These are phyloP conservation scores for Drosophila mimica DNA, from an alignment of 2,888 invertebrate genomes.

Conservation along the genomic window DNA sequence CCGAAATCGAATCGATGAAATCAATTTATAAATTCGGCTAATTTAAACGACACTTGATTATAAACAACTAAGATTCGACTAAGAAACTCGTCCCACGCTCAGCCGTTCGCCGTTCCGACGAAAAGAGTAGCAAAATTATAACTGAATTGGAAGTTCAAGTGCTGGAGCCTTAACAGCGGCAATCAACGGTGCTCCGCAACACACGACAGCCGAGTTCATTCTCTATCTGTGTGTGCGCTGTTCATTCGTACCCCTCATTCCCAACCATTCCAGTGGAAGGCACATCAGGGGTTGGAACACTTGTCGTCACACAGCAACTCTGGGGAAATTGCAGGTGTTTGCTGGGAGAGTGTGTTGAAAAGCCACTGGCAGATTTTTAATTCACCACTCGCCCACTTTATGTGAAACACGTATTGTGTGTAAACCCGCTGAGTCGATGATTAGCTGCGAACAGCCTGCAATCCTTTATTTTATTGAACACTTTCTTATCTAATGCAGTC, in stretches of 20 bases:
- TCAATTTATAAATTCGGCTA: slow-evolving; percentile 19
- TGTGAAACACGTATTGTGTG: no score
- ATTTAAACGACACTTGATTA: slow-evolving; percentile 25
- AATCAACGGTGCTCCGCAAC: slow-evolving; percentile 39
- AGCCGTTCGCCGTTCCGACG: slow-evolving; percentile 75
- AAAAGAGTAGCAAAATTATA: slow-evolving; percentile 83
- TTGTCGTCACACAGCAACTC: slow-evolving; percentile 5
- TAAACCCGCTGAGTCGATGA: no score
- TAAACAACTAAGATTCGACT: slow-evolving; percentile 37
- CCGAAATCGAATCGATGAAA: slow-evolving; percentile 15
- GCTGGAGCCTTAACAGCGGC: slow-evolving; percentile 76
- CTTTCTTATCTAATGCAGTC: background rate
- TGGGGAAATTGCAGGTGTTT: slow-evolving; percentile 40
- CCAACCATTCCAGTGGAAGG: slow-evolving; percentile 46
- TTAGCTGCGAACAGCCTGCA: background rate
- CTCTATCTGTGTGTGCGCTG: slow-evolving; percentile 61
- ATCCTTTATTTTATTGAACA: background rate
- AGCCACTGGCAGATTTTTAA: slow-evolving; percentile 6
- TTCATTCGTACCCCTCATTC: slow-evolving; percentile 40
- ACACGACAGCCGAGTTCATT: slow-evolving; percentile 64
- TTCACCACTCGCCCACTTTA: background rate
- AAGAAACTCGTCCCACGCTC: slow-evolving; percentile 51
- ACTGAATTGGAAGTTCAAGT: slow-evolving; percentile 83
- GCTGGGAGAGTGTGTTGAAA: slow-evolving; percentile 31
- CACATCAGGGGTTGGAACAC: slow-evolving; percentile 39